Base-by-base conservation (phyloP, 2,113 vertebrate species). In the Oxygymnocypris stewartii region DNA sequence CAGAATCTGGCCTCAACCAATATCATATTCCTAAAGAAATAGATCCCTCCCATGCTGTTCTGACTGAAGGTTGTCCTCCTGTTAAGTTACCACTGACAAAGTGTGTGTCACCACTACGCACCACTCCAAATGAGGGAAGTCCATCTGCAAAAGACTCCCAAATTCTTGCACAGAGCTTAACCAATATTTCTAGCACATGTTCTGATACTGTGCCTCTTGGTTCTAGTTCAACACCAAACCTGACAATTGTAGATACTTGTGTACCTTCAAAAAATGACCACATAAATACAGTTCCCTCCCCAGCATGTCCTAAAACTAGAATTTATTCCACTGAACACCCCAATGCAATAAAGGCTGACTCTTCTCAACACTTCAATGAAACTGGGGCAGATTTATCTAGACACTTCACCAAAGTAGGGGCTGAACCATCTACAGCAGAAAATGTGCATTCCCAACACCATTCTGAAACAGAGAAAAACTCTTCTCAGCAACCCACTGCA, bases 81-180 rank as follows among this genome's bases (percentile, higher is more conserved):
- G 13, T 67, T 20, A 67, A 67, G 31, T 57, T 67, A 20, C 59
- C 37, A 71, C 42, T 71, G 63, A 37, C 59, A 54, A 69, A 49
- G 12, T 71, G 42, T 35, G 28, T 51, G 61, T 31, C 81, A 71
- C 42, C 18, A 37, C 6, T 44, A 28, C 5, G 23, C 23, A 28
- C 57, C 7, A 47, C 35, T 61, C 35, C 31, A 61, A 61, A 40
- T 42, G 54, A 49, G 42, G 75, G 35, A 16, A 28, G n/a, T 77
- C n/a, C 3, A 77, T 51, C n/a, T 77, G 75, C 20, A 42, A 80
- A 80, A 8, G 54, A 80, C 9, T 61, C 78, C 10, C 77, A 79
- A 59, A 54, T 57, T 42, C 37, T 35, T 80, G 18, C 23, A 42
- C 79, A 63, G 76, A 78, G 76, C 47, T 5, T 47, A 78, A 1